phyloP scores from a whole-genome alignment of 2,888 invertebrate species.

The Orthosia incerta region DNA sequence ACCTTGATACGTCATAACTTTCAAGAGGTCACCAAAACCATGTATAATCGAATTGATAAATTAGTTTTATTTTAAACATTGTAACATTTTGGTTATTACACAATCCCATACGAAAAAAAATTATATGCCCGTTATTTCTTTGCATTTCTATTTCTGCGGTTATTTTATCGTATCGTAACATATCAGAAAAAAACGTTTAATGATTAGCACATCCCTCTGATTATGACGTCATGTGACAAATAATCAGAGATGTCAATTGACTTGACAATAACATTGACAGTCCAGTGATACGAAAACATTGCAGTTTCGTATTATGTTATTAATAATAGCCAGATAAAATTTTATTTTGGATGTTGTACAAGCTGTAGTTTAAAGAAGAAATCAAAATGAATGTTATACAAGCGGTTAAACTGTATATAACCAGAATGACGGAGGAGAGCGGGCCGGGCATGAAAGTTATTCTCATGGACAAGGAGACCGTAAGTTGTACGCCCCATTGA shows the following conservation, averaged over 20 bases:
- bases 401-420: conserved; percentile 98
- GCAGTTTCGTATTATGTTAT: conserved; percentile 11
- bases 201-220: conserved; percentile 12
- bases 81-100: neutral
- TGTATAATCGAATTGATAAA: too few species aligned
- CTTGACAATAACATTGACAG: conserved; percentile 31
- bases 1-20: too few species aligned
- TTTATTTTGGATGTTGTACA: neutral
- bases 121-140: neutral
- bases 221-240: conserved; percentile 14
- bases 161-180: conserved; percentile 20
- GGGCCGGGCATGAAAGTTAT: conserved; percentile 99
- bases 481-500: conserved; percentile 79
- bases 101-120: neutral
- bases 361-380: neutral
- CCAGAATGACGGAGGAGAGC: conserved; percentile 99
- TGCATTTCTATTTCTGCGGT: neutral
- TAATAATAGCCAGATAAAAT: neutral
- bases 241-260: conserved; percentile 5
- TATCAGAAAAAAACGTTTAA: neutral
- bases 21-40: too few species aligned
- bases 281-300: conserved; percentile 28
- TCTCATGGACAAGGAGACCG: conserved; percentile 99
- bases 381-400: conserved; percentile 97
- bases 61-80: neutral